Evolutionary conservation across 1,140 invertebrate genomes (phyloP).

Genomic region (Thereuonema tuberculata): DNA sequence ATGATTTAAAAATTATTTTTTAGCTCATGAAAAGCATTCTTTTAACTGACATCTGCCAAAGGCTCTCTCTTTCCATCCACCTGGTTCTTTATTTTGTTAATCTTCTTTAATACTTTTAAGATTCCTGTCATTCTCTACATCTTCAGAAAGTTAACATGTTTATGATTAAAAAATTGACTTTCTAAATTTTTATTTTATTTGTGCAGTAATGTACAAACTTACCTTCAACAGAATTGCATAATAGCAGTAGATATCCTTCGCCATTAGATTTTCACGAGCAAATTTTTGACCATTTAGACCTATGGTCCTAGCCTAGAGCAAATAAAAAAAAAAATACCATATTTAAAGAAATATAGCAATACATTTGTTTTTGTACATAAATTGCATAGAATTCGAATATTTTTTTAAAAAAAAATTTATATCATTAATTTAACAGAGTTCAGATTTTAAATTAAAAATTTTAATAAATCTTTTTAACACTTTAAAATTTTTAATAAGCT

Average conservation of each 20-base stretch:
- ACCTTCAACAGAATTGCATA: constrained; percentile 63
- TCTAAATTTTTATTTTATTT: too few species aligned
- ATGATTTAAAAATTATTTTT: too few species aligned
- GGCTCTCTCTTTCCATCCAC: too few species aligned
- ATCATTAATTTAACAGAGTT: neutral
- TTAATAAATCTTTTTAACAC: neutral
- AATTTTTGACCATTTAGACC: constrained; percentile 53
- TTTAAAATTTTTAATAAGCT: neutral
- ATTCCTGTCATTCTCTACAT: too few species aligned
- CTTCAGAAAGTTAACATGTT: too few species aligned
- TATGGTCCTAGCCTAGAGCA: constrained; percentile 46
- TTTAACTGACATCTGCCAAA: too few species aligned
- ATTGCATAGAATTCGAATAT: neutral
- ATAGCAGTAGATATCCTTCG: constrained; percentile 80
- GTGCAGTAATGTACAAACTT: too few species aligned
- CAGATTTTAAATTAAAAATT: neutral
- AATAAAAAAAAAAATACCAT: constrained; percentile 1
- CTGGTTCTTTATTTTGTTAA: too few species aligned
- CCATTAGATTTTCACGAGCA: constrained; percentile 62
- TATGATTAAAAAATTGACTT: too few species aligned
- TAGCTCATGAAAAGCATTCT: too few species aligned
- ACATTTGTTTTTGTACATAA: neutral
- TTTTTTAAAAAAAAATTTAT: neutral
- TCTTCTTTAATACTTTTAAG: too few species aligned
- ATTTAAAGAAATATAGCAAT: neutral